A percentile compares a stretch with the other conserved stretches of the same genome.
phyloP scores from a whole-genome alignment of 2,113 vertebrate species.

The Sinocyclocheilus anshuiensis region DNA sequence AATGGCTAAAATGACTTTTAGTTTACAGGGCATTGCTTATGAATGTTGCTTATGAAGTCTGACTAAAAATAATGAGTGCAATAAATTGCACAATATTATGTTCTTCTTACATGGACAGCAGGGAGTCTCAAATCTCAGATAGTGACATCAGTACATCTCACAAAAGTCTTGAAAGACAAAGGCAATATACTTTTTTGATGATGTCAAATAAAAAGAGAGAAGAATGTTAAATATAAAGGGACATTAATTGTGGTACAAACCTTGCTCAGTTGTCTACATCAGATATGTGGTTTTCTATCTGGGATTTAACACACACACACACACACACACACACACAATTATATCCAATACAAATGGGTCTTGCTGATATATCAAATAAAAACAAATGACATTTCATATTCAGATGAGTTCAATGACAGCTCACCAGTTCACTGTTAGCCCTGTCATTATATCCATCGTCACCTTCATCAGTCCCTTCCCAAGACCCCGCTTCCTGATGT shows the following conservation, averaged over 20 bases:
- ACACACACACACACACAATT: neutral
- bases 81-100: conserved; percentile 36
- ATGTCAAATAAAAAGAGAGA: neutral
- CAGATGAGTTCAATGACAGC: conserved; percentile 30
- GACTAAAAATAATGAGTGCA: conserved; percentile 42
- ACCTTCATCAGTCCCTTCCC: conserved; percentile 91
- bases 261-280: conserved; percentile 75
- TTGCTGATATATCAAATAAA: conserved; percentile 20
- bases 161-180: neutral
- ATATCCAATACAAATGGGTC: neutral
- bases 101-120: neutral
- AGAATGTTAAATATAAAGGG: neutral
- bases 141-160: conserved; percentile 15
- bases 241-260: conserved; percentile 60
- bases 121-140: neutral
- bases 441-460: conserved; percentile 94
- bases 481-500: conserved; percentile 84
- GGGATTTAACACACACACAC: conserved; percentile 39
- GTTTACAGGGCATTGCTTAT: neutral
- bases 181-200: neutral
- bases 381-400: neutral
- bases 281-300: conserved; percentile 75
- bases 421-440: conserved; percentile 89
- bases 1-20: conserved; percentile 45
- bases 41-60: neutral